Evolutionary conservation across 2,888 invertebrate species (phyloP), one percentile per base, ranked within the genome.

Genomic region (Thelaira solivaga): DNA sequence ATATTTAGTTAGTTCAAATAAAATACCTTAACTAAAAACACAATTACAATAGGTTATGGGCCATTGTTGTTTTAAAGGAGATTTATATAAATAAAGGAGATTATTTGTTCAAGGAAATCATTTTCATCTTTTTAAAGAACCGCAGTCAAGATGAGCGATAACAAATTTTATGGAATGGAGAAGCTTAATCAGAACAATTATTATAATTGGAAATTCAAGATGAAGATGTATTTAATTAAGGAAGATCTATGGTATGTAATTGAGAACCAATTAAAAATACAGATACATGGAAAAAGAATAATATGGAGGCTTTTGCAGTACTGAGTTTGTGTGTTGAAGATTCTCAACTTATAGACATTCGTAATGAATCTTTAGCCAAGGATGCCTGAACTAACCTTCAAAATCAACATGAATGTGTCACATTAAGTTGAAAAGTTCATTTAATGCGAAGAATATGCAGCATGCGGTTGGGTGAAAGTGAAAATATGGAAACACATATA

Each of bases 301-400:
- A 69, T 61, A 31, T 59, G 24, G 41, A 47, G 29, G 41, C 11
- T 11, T 57, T 55, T 55, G 55, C 53, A 4, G 36, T 57, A 10
- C 13, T 69, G 2, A 69, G 69, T 26, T 47, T 59, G 13, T 39
- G 59, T 29, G 49, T 69, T n/a, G 43, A 71, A 31, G 24, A 62
- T 43, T 49, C 53, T 8, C 72, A 73, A 16, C 39, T 47, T 1
- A 49, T 49, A n/a, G 29, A 72, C 36, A 55, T 62, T 41, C 39
- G 47, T 2, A 72, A 72, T 18, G 47, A 72, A 62, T 7, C 18
- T 7, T 20, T 29, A 16, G 16, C 72, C 16, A 72, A 31, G 11
- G 45, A 18, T 34, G 64, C 39, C 13, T 64, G 55, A 29, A 20
- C 31, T 11, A 53, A 31, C 8, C 31, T 53, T 3, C n/a, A 53